Evolutionary conservation across 2,888 invertebrate species (phyloP).

Genomic region (Troides helena): DNA sequence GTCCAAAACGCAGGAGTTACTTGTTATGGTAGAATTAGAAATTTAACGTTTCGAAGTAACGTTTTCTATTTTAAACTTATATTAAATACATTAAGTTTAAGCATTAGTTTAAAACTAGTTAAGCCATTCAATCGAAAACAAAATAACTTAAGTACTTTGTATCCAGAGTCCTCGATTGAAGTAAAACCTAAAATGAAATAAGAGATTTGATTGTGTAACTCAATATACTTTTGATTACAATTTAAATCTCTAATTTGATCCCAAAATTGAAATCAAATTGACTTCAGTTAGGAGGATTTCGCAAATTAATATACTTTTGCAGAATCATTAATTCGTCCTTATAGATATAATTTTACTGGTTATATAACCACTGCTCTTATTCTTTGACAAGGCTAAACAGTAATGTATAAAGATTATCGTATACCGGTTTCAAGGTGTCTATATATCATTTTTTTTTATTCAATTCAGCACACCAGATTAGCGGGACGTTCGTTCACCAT

Average conservation of each 20-base stretch:
- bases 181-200: not conserved
- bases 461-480: too few relatives aligned
- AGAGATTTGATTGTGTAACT: not conserved
- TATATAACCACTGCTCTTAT: not conserved
- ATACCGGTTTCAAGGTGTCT: too few relatives aligned
- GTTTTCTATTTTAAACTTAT: too few relatives aligned
- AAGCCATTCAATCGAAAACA: not conserved
- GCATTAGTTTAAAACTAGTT: not conserved
- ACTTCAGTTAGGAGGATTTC: not conserved
- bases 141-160: not conserved
- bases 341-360: not conserved
- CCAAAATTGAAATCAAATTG: not conserved
- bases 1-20: too few relatives aligned
- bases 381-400: not conserved
- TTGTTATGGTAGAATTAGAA: too few relatives aligned
- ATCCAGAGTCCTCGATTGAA: not conserved
- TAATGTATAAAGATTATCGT: not conserved
- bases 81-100: too few relatives aligned
- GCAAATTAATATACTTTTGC: not conserved
- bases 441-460: too few relatives aligned
- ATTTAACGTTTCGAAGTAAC: too few relatives aligned
- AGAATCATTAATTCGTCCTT: not conserved
- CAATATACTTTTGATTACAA: conserved; percentile 5
- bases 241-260: not conserved
- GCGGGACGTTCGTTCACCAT: too few relatives aligned